A percentile compares a stretch with the other conserved stretches of the same genome.
These are phyloP conservation scores for Exephanes ischioxanthus DNA, from an alignment of 2,888 invertebrate species.

Conservation along the genomic window DNA sequence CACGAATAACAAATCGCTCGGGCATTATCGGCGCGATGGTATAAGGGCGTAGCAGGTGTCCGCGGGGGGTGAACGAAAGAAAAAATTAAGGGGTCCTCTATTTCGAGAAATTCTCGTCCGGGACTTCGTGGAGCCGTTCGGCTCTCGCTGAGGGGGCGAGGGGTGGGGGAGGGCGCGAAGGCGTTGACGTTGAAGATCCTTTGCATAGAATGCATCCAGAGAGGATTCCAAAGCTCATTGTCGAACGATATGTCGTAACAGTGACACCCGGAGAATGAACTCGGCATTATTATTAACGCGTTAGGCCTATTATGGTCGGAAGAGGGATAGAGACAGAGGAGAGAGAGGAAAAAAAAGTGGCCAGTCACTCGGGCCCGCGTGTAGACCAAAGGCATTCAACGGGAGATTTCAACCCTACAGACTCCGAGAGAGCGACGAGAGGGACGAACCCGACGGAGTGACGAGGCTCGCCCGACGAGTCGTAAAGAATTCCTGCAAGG, in stretches of 20 bases:
- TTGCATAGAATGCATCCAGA: conserved; percentile 46
- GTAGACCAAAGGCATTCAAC: conserved; percentile 36
- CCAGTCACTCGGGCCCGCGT: conserved; percentile 58
- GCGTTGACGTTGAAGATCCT: conserved; percentile 64
- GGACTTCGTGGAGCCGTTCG: conserved; percentile 27
- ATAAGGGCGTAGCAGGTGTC: conserved; percentile 55
- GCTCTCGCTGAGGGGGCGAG: not conserved
- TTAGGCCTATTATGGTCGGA: conserved; percentile 54
- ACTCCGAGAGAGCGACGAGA: conserved; percentile 37
- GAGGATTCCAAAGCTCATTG: conserved; percentile 69
- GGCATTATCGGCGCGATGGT: conserved; percentile 26
- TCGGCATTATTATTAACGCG: conserved; percentile 68
- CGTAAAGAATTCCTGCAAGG: conserved; percentile 49
- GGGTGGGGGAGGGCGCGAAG: conserved; percentile 59
- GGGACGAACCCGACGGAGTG: conserved; percentile 59
- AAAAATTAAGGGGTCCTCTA: conserved; percentile 66
- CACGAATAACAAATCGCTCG: conserved; percentile 63
- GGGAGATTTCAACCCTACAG: conserved; percentile 30
- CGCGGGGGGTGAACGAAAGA: conserved; percentile 62
- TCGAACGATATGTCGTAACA: conserved; percentile 69
- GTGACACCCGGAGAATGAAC: conserved; percentile 68
- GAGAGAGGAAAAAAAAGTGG: conserved; percentile 47
- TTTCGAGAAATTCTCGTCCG: conserved; percentile 61
- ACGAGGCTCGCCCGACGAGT: conserved; percentile 52
- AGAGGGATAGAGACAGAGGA: conserved; percentile 1